A percentile compares a stretch with the other conserved stretches of the same genome.
These are phyloP conservation scores for Campoplex capitator DNA, from an alignment of 2,888 invertebrate species.

Conservation along the genomic window DNA sequence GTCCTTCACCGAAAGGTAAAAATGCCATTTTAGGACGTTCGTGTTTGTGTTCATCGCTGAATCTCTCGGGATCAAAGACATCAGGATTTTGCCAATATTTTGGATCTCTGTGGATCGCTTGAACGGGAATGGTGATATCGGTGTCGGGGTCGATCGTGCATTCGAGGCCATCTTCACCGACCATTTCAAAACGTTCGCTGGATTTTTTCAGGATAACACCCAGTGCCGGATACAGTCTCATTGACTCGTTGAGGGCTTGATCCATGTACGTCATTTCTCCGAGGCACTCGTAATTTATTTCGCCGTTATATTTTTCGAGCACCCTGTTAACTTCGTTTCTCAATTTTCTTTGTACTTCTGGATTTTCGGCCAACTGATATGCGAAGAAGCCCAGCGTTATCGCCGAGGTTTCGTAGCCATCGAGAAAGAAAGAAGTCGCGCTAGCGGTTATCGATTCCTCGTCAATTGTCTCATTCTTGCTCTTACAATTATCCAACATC, in stretches of 20 bases:
- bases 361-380: conserved; percentile 84
- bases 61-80: conserved; percentile 68
- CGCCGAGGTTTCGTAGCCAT: conserved; percentile 86
- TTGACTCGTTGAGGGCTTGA: conserved; percentile 81
- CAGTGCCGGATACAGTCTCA: conserved; percentile 68
- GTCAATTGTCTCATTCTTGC: conserved; percentile 67
- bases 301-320: conserved; percentile 78
- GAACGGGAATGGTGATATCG: conserved; percentile 67
- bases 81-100: conserved; percentile 66
- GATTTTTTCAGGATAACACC: neutral
- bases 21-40: conserved; percentile 48
- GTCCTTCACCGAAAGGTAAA: conserved; percentile 69
- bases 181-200: neutral
- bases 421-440: conserved; percentile 85
- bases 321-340: conserved; percentile 83
- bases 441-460: conserved; percentile 81
- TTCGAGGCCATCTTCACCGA: conserved; percentile 70
- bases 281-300: conserved; percentile 84
- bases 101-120: conserved; percentile 67
- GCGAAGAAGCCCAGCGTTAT: conserved; percentile 84
- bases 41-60: conserved; percentile 45
- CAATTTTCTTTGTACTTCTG: conserved; percentile 84
- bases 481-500: conserved; percentile 78
- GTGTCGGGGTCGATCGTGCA: conserved; percentile 70
- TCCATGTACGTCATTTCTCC: conserved; percentile 85